Percentiles rank a stretch among this genome's conserved stretches.
Evolutionary conservation across 2,113 vertebrate species (phyloP).

Genomic region (Paramisgurnus dabryanus): DNA sequence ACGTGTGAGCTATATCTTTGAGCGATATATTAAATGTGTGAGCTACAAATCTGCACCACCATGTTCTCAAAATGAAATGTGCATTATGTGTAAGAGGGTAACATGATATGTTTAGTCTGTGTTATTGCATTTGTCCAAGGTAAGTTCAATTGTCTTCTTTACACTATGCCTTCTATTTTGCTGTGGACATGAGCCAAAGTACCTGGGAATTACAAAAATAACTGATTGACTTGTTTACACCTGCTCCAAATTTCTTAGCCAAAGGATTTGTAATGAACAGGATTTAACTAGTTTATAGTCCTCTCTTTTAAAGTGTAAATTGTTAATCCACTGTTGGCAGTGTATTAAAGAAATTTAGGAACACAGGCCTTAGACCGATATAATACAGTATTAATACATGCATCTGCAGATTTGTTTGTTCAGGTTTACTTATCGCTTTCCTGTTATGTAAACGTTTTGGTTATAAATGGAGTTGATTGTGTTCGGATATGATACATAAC

Average conservation of each 20-base stretch:
- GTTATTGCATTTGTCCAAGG: neutral
- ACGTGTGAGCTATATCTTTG: no score
- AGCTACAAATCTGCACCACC: neutral
- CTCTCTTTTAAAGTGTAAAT: constrained; percentile 2
- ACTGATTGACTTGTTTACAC: constrained; percentile 11
- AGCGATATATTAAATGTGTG: no score
- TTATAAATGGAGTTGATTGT: no score
- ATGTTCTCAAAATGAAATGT: no score
- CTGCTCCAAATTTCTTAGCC: constrained; percentile 5
- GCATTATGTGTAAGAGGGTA: neutral
- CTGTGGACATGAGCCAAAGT: neutral
- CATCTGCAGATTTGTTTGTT: no score
- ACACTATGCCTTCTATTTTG: constrained; percentile 22
- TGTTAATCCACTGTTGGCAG: neutral
- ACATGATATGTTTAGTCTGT: neutral
- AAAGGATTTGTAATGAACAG: neutral
- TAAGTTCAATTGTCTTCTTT: neutral
- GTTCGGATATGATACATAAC: no score
- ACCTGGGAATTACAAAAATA: constrained; percentile 1
- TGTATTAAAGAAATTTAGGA: neutral
- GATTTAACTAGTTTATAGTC: constrained; percentile 8
- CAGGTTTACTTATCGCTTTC: no score
- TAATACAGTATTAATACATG: no score
- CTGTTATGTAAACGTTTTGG: no score
- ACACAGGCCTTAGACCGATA: neutral